These are phyloP conservation scores for Cygnus buccinator DNA, from an alignment of 2,113 vertebrate species.

Conservation along the genomic window DNA sequence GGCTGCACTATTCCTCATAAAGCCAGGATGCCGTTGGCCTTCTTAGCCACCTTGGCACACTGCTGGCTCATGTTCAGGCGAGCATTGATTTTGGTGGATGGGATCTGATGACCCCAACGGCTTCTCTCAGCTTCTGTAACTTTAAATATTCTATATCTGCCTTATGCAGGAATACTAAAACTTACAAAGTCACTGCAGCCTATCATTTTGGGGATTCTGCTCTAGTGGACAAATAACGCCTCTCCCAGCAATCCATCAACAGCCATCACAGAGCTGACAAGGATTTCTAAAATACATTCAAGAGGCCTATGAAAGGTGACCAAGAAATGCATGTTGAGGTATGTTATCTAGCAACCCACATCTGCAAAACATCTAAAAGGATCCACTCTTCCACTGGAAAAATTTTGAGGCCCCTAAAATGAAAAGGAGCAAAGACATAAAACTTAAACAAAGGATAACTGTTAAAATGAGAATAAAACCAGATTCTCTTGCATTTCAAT, in stretches of 20 bases:
- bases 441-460: not conserved
- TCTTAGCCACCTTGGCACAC: too few species aligned
- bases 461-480: not conserved
- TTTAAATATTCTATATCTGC: not conserved
- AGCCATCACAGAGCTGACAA: not conserved
- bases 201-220: not conserved
- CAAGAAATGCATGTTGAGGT: not conserved
- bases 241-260: not conserved
- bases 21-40: too few species aligned
- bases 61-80: too few species aligned
- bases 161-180: not conserved
- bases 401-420: not conserved
- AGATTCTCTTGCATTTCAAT: not conserved
- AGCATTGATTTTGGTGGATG: too few species aligned
- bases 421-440: not conserved
- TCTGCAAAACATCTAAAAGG: not conserved
- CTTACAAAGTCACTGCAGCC: not conserved
- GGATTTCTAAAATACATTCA: not conserved
- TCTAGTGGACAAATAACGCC: not conserved
- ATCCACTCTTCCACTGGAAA: not conserved
- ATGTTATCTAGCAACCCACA: not conserved
- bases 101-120: fast-evolving
- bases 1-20: too few species aligned
- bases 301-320: not conserved
- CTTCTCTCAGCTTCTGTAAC: not conserved